Evolutionary conservation across 2,113 vertebrate species (phyloP), one percentile per base, ranked within the genome.

Genomic region (Plectropomus leopardus): DNA sequence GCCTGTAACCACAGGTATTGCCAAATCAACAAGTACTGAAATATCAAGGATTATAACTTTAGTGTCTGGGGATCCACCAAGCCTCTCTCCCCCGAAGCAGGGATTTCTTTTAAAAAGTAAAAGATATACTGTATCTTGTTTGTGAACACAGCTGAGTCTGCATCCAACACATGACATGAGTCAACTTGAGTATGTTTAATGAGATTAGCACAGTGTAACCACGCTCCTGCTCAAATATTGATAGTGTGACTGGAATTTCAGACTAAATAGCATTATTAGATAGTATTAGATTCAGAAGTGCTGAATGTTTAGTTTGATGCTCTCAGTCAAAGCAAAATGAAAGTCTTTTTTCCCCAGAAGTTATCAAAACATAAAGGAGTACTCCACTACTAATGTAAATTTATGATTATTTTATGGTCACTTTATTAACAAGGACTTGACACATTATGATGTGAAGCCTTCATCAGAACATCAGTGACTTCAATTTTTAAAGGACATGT

Each of bases 121-220:
- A 53, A 42, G 11, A 23, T 15, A 14, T 16, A 30, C 24, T n/a
- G 44, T 24, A 24, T 54, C 36, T n/a, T 6, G 28, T 57, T 3
- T 72, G 28, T 40, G 68, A 48, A n/a, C 58, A 72, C 76, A 79
- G 68, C 76, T 48, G 67, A 40, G 57, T 45, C 40, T 36, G 8
- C 72, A 55, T 1, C 34, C 10, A 64, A 42, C 23, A 28, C 57
- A 63, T 59, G 30, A 24, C n/a, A 19, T 65, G 7, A 57, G 40
- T 57, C 23, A 58, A 57, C 19, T 23, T 28, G 5, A 54, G 16
- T 28, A 15, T 8, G 30, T 71, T 19, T 48, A 28, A 57, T 50
- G 17, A 72, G 23, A 50, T 72, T 30, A 65, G 58, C 42, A 34
- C 1, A 11, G 36, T 26, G 21, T 47, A 53, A 24, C 24, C 21